Base-by-base conservation (phyloP, 2,113 vertebrate species). In the Myotis lucifugus region DNA sequence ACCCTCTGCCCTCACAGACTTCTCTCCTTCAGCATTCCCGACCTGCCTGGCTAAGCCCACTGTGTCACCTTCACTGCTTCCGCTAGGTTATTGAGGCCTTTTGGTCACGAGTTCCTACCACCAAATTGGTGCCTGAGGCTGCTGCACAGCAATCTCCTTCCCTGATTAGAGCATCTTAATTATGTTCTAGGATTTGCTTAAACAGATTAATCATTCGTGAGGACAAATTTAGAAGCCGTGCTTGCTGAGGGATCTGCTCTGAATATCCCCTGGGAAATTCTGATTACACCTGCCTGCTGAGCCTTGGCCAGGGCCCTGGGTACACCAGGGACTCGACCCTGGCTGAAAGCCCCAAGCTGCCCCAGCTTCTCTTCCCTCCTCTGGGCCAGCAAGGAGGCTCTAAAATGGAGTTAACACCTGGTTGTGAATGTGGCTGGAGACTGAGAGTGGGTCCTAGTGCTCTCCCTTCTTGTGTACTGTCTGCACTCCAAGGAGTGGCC, bases 121-220 rank as follows among this genome's bases (percentile, higher is more conserved):
- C 93, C 95, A 91, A 92, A 97, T 95, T 92, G 95, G 90, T 67
- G 78, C 90, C 95, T 64, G 15, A 93, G 90, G 46, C 78, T 82
- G 95, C 85, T 81, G 94, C 92, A 83, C 89, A 91, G 88, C 90
- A 83, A 96, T 90, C 95, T 96, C 61, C 93, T 95, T 95, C 93
- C 97, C 97, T 97, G 97, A 97, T 97, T 97, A 97, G 95, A 96
- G 88, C 95, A 64, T 93, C 96, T 95, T 97, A 97, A 97, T 97
- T 96, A 95, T 95, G 92, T 91, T 92, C 95, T 37, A 91, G 94
- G 94, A 97, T 97, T 97, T 97, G 95, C 95, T 97, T 95, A 95
- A 97, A 97, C 95, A 96, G 93, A 97, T 95, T 97, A 97, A 97
- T 97, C 97, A 97, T 96, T 93, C 90, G 88, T 4, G 50, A 90